Conservation (phyloP, 2,888 invertebrate species). For the Chrysolina oricalcia region DNA sequence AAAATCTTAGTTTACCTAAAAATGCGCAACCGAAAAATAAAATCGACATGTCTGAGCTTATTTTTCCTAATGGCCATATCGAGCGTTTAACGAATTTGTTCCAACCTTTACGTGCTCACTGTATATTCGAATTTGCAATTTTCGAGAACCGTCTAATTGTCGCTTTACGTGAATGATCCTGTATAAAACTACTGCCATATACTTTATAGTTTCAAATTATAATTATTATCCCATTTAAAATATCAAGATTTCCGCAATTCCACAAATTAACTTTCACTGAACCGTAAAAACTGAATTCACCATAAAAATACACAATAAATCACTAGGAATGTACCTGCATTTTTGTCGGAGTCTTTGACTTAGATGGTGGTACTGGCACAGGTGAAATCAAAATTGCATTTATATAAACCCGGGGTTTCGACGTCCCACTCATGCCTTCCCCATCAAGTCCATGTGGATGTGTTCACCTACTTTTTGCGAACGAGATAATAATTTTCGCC, state of each 20-base stretch:
- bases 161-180: no score
- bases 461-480: conserved; percentile 26
- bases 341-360: conserved; percentile 37
- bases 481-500: conserved; percentile 20
- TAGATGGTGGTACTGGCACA: conserved; percentile 48
- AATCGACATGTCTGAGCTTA: no score
- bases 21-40: no score
- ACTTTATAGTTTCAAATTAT: not conserved
- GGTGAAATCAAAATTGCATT: conserved; percentile 53
- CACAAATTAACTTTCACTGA: conserved; percentile 36
- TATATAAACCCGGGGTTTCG: conserved; percentile 48
- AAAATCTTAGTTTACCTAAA: no score
- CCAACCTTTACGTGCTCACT: no score
- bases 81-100: no score
- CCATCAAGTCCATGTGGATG: conserved; percentile 24
- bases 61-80: no score
- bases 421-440: conserved; percentile 45
- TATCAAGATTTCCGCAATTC: conserved; percentile 6
- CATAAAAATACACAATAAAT: conserved; percentile 31
- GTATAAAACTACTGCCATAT: no score
- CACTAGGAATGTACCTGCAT: conserved; percentile 50
- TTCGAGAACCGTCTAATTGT: no score
- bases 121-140: no score
- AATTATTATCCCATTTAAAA: not conserved
- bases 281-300: conserved; percentile 22